phyloP scores from a whole-genome alignment of 2,888 invertebrate genomes.

The Tuberolachnus salignus region DNA sequence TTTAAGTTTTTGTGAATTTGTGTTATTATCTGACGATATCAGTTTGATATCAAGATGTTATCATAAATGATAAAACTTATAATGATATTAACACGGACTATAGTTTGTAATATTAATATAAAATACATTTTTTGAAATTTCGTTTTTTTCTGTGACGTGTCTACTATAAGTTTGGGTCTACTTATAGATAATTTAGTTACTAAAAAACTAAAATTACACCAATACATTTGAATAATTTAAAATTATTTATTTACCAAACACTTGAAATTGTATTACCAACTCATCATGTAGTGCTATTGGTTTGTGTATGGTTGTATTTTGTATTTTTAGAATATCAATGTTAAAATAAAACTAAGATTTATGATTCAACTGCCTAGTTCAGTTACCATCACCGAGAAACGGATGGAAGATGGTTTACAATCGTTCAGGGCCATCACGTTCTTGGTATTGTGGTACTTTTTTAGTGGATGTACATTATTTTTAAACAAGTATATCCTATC shows the following conservation, averaged over 20 bases:
- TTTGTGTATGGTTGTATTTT: neutral
- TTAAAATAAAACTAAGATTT: slow-evolving; percentile 15
- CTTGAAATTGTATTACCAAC: neutral
- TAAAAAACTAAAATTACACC: neutral
- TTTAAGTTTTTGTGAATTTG: too few species aligned
- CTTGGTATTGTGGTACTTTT: slow-evolving; percentile 75
- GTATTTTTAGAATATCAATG: slow-evolving; percentile 3
- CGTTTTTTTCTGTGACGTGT: slow-evolving; percentile 45
- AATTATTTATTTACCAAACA: neutral
- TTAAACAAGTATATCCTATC: slow-evolving; percentile 79
- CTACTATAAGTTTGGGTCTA: too few species aligned
- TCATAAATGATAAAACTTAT: slow-evolving; percentile 6
- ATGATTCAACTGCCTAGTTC: slow-evolving; percentile 27
- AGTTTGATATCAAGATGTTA: neutral
- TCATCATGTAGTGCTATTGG: slow-evolving; percentile 20
- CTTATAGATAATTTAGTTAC: too few species aligned
- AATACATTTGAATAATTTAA: neutral
- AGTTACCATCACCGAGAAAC: slow-evolving; percentile 29
- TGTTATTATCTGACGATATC: neutral
- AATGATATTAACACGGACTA: slow-evolving; percentile 7
- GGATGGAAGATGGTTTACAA: slow-evolving; percentile 65
- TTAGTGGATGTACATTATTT: slow-evolving; percentile 78
- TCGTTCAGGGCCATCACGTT: slow-evolving; percentile 70
- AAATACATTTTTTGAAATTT: slow-evolving; percentile 40
- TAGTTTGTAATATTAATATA: too few species aligned